Evolutionary conservation across 23 tunicate genomes (phyloP).

Genomic region (Halocynthia roretzi): DNA sequence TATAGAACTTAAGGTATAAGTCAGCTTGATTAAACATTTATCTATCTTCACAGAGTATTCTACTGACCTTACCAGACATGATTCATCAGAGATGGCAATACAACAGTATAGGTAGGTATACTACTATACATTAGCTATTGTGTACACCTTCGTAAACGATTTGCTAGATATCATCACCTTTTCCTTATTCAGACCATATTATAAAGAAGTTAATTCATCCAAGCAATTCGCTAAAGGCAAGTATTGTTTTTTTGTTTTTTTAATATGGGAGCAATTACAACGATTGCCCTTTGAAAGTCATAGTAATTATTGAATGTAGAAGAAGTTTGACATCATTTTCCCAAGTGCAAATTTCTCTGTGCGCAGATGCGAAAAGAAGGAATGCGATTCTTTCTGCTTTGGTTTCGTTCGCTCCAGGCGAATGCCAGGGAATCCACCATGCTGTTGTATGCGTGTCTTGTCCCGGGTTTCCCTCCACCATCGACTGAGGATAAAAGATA

Average conservation of each 20-base stretch:
- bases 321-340: too few relatives aligned
- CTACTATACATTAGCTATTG: neutral
- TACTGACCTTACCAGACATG: constrained; percentile 62
- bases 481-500: constrained; percentile 2
- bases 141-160: neutral
- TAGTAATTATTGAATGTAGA: too few relatives aligned
- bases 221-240: constrained; percentile 74
- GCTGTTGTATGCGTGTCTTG: constrained; percentile 68
- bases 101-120: constrained; percentile 75
- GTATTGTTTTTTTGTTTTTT: neutral
- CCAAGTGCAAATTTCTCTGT: neutral
- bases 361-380: constrained; percentile 73
- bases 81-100: constrained; percentile 87
- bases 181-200: constrained; percentile 43
- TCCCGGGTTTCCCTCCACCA: constrained; percentile 92
- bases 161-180: neutral
- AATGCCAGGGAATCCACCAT: constrained; percentile 53
- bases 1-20: too few relatives aligned
- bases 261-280: neutral
- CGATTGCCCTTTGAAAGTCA: too few relatives aligned
- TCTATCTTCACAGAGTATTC: constrained; percentile 53
- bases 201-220: constrained; percentile 80
- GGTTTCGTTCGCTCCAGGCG: constrained; percentile 82
- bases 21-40: too few relatives aligned
- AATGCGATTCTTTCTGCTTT: constrained; percentile 64